Evolutionary conservation across 92 coral and sea anemone genomes (phyloP).

Genomic region (Galaxea fascicularis): DNA sequence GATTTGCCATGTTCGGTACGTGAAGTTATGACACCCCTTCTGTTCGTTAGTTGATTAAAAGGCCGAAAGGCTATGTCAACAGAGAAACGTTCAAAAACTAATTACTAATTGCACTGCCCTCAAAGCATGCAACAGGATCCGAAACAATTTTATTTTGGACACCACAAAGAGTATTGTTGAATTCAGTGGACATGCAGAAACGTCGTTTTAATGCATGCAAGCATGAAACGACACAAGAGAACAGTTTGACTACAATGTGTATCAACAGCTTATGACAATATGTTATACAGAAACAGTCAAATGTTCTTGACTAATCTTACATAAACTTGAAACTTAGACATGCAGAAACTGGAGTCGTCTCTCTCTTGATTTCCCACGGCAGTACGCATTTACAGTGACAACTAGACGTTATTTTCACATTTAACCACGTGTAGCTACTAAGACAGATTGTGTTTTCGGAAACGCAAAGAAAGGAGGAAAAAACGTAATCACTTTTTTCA

Average conservation of each 20-base stretch:
- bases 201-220: background rate
- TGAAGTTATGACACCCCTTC: slow-evolving; percentile 40
- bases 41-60: slow-evolving; percentile 9
- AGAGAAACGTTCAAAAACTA: slow-evolving; percentile 22
- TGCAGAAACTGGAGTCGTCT: too few relatives aligned
- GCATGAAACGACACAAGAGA: background rate
- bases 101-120: background rate
- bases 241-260: background rate
- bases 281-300: background rate
- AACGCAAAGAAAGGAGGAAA: background rate
- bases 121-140: background rate
- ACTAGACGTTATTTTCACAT: background rate
- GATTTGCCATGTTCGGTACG: slow-evolving; percentile 11
- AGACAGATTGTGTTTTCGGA: background rate
- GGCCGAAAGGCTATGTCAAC: slow-evolving; percentile 41
- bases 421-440: background rate
- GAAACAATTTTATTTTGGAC: background rate
- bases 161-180: background rate
- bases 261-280: too few relatives aligned
- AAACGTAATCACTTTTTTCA: too few relatives aligned
- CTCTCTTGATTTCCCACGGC: background rate
- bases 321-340: background rate
- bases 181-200: background rate
- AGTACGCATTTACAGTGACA: background rate
- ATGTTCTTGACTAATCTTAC: background rate